Base-by-base conservation (phyloP, 2,113 vertebrate species). In the Cynoglossus semilaevis region DNA sequence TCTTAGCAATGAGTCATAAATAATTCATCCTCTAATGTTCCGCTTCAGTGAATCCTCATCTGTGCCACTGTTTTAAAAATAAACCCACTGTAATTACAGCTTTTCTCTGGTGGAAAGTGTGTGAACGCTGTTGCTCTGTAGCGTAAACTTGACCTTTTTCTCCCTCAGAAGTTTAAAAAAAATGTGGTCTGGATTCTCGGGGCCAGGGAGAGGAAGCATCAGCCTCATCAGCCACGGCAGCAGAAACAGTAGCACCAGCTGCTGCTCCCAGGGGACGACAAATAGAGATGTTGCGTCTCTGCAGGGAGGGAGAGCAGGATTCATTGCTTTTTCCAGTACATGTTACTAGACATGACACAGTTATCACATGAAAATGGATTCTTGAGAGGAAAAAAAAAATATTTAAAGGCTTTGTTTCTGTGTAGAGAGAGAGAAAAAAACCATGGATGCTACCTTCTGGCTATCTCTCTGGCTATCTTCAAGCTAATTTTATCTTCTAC, bases 271-370 rank as follows among this genome's bases (percentile, higher is more conserved):
- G 9, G 86, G 84, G 87, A 87, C n/a, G 29, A 45, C 83, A 77
- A 77, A 89, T 86, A 83, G 84, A 89, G 87, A 87, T 42, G 79
- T 88, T 85, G 78, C 45, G 45, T 51, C 81, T 86, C 79, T 70
- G n/a, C 56, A 82, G 80, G 78, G 79, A 76, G 12, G 13, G 37
- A 77, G 72, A 62, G 67, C 47, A 69, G 54, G 68, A 51, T 70
- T 71, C 70, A 67, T 70, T 64, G 36, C 63, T 77, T 83, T 87
- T 29, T 29, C 6, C 22, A 29, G 6, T 29, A 6, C 72, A 76
- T 84, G 77, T 84, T 70, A 14, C 73, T 56, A 66, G 86, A 84
- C 76, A 66, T 58, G 40, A 57, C 43, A 29, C 51, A 48, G 51
- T 7, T 18, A 57, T 52, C 43, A 61, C 37, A 72, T 58, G 53